Evolutionary conservation across 23 tunicate genomes (phyloP).

Genomic region (Ascidia mentula): DNA sequence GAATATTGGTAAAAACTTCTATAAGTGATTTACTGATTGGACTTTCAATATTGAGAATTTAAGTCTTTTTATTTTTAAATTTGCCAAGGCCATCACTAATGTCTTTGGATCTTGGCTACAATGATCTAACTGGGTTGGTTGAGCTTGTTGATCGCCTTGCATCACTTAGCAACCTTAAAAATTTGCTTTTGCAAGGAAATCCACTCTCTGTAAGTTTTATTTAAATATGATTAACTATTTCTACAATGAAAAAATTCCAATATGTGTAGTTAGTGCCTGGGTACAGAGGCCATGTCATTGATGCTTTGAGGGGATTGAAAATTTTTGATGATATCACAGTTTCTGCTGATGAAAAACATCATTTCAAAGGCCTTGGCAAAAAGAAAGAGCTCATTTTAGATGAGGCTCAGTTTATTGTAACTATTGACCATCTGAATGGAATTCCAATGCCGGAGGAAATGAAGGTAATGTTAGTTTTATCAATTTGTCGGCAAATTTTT

Average conservation of each 20-base stretch:
- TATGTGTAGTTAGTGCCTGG: slow-evolving; percentile 59
- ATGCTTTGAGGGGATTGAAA: slow-evolving; percentile 57
- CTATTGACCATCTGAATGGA: slow-evolving; percentile 48
- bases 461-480: slow-evolving; percentile 17
- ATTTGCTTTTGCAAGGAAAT: slow-evolving; percentile 78
- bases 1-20: slow-evolving; percentile 76
- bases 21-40: background rate
- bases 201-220: slow-evolving; percentile 68
- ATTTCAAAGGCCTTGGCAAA: slow-evolving; percentile 70
- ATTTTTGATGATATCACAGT: slow-evolving; percentile 69
- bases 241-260: background rate
- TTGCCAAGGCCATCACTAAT: slow-evolving; percentile 62
- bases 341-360: slow-evolving; percentile 84
- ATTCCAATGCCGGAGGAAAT: slow-evolving; percentile 81
- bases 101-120: slow-evolving; percentile 82
- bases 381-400: slow-evolving; percentile 65
- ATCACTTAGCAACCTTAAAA: slow-evolving; percentile 56
- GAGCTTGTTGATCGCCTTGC: slow-evolving; percentile 65
- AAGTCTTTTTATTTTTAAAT: background rate
- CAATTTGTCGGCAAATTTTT: background rate
- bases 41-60: background rate
- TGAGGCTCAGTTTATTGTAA: slow-evolving; percentile 55
- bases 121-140: slow-evolving; percentile 60
- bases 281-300: slow-evolving; percentile 76
- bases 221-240: background rate